These are phyloP conservation scores for Pollimyrus isidori DNA, from an alignment of 2,113 vertebrate genomes.

Conservation along the genomic window DNA sequence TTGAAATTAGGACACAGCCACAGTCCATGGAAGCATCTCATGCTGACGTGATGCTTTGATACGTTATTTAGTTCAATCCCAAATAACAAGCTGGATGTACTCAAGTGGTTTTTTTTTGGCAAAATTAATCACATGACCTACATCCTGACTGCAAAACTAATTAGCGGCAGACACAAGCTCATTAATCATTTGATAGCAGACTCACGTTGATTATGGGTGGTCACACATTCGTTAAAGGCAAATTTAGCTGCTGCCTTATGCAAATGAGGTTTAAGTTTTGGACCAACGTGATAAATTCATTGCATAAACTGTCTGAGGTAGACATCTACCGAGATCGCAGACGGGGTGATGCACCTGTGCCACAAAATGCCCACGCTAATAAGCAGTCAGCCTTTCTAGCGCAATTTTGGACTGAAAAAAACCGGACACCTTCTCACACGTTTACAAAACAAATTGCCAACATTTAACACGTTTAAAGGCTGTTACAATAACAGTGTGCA, in stretches of 20 bases:
- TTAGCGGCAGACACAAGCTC: background rate
- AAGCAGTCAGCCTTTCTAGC: background rate
- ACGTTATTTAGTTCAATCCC: constrained; percentile 1
- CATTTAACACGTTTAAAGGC: background rate
- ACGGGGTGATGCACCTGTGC: background rate
- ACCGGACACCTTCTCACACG: background rate
- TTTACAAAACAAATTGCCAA: background rate
- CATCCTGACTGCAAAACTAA: constrained; percentile 6
- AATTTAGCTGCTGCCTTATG: background rate
- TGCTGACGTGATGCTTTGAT: constrained; percentile 1
- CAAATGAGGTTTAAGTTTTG: background rate
- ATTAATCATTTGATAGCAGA: constrained; percentile 2
- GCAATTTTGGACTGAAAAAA: background rate
- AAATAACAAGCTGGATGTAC: background rate
- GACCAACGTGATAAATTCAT: background rate
- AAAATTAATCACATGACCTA: constrained; percentile 7
- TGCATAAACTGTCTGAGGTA: background rate
- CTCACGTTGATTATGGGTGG: background rate
- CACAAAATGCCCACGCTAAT: background rate
- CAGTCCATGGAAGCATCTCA: background rate
- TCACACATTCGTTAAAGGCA: constrained; percentile 7
- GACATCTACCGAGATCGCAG: background rate
- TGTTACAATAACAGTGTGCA: background rate
- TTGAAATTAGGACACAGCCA: background rate
- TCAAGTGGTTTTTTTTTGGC: background rate